Evolutionary conservation across 2,113 vertebrate species (phyloP), one percentile per base, ranked within the genome.

Genomic region (Cyprinodon variegatus): DNA sequence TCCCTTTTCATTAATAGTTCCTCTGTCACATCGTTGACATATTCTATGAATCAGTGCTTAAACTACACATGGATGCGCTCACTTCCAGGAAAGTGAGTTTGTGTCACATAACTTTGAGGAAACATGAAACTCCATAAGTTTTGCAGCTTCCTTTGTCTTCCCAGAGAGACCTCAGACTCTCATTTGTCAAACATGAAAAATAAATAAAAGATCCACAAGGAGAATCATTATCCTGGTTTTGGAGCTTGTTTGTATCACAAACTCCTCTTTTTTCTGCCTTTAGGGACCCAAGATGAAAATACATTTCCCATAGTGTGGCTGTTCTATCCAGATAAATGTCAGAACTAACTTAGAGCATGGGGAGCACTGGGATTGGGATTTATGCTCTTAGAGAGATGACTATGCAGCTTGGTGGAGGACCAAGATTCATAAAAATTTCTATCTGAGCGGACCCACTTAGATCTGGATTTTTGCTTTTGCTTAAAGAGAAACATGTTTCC

Each of bases 261-360:
- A 72, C 67, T 64, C 68, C 72, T 15, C 75, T 68, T 40, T 63
- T 65, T 66, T 82, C 74, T 68, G 57, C 80, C 57, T 70, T 72
- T 57, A 37, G 15, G 39, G 60, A 68, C 53, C 73, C 36, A 29
- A 61, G 70, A 59, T 83, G 68, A 59, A 40, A 87, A 88, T 91
- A 92, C 91, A 91, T 93, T 90, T 86, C 90, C 78, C 77, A 73
- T 53, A 79, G 78, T 40, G 11, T 3, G 59, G 29, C 77, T 64
- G 86, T 9, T 77, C 77, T 73, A 78, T 90, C 87, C 87, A 92
- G 84, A 92, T 89, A 75, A 53, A 85, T 87, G 83, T 88, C 83
- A 88, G 68, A 74, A 82, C 78, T 82, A 87, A 86, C 76, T 76
- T 61, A 45, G 61, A 74, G 66, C 72, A 45, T 60, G n/a, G 15